Evolutionary conservation across 2,888 invertebrate species (phyloP).

Genomic region (Neelides folsomi): DNA sequence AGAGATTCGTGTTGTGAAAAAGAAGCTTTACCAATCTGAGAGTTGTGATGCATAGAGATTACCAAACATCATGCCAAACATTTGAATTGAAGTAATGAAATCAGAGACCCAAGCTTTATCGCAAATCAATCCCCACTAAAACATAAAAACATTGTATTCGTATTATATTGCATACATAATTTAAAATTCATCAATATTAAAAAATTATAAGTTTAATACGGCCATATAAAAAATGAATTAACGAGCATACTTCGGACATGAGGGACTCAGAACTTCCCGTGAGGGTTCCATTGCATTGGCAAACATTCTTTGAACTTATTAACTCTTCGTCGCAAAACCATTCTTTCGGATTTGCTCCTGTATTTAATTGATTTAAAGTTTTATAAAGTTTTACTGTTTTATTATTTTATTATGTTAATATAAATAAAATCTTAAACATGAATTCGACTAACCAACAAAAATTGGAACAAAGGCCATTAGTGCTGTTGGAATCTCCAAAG

Average conservation of each 20-base stretch:
- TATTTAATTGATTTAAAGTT: too few relatives aligned
- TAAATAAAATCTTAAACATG: neutral
- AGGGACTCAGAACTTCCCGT: conserved; percentile 12
- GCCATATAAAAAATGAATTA: neutral
- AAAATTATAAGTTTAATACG: too few relatives aligned
- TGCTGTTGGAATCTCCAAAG: conserved; percentile 20
- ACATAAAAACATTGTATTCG: too few relatives aligned
- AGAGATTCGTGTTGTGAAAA: too few relatives aligned
- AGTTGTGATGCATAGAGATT: conserved; percentile 21
- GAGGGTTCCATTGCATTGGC: conserved; percentile 15
- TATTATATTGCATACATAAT: too few relatives aligned
- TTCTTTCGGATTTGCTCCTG: conserved; percentile 10
- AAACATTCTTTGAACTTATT: conserved; percentile 15
- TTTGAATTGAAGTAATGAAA: conserved; percentile 21
- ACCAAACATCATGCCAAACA: conserved; percentile 26
- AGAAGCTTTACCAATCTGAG: conserved; percentile 21
- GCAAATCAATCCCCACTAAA: conserved; percentile 21
- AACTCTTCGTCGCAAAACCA: conserved; percentile 14
- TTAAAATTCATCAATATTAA: too few relatives aligned
- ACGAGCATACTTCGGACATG: conserved; percentile 17
- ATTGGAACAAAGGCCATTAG: conserved; percentile 21
- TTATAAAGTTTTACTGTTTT: too few relatives aligned
- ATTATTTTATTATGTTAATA: neutral
- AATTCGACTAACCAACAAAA: conserved; percentile 16
- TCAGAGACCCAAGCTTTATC: conserved; percentile 19